Evolutionary conservation across 2,113 vertebrate species (phyloP), one percentile per base, ranked within the genome.

Genomic region (Neodon shergylaensis): DNA sequence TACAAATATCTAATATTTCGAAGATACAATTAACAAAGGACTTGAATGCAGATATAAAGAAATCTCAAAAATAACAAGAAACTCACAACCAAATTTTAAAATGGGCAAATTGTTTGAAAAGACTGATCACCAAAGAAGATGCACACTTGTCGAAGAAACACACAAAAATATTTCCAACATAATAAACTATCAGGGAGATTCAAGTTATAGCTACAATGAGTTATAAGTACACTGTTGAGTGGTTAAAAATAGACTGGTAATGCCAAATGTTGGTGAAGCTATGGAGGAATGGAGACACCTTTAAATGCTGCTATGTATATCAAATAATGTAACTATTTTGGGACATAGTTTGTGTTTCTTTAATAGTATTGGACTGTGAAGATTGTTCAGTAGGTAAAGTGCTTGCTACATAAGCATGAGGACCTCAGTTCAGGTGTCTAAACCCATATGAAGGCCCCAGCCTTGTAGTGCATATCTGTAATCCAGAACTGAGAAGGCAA

Each of bases 51-150:
- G 13, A 92, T 78, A 68, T 65, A 65, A 88, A 92, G 36, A 91
- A 63, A 39, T 82, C 26, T 89, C 65, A 87, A 90, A 83, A 90
- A 14, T 47, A 91, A 36, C 68, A 93, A 92, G 66, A 90, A 85
- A 81, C 11, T 22, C 93, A 78, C 5, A 91, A 87, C 6, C 4
- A 17, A 91, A 63, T 68, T 86, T 44, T 90, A 86, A 90, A 91
- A 65, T 86, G 33, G 82, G 54, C 26, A 93, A 95, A 83, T 10
- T 81, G 86, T 91, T 86, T 94, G 31, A 93, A 76, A 47, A 91
- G 19, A 95, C 24, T 94, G 24, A 65, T 91, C 17, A 58, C 13
- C 61, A 93, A 85, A 94, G 47, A 96, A 28, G 90, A 94, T 73
- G 22, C 21, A 77, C n/a, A 94, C 13, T 74, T 97, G 66, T 22